Evolutionary conservation across 2,888 invertebrate species (phyloP).

Genomic region (Nemoura dubitans): DNA sequence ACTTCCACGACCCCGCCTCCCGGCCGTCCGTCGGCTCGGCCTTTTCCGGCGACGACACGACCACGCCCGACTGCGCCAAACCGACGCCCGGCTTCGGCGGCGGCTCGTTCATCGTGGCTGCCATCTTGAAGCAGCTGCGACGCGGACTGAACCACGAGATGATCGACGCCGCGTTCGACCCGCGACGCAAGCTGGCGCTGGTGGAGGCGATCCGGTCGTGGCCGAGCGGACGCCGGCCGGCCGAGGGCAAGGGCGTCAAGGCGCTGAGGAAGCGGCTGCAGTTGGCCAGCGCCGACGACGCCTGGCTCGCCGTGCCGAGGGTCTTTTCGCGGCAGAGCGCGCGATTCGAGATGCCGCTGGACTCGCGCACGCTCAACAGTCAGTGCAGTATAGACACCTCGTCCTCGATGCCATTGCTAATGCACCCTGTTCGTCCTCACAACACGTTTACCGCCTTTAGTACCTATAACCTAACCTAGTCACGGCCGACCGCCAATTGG

Average conservation of each 20-base stretch:
- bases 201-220: conserved; percentile 73
- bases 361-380: conserved; percentile 66
- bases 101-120: conserved; percentile 66
- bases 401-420: conserved; percentile 46
- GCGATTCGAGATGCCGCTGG: conserved; percentile 79
- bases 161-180: conserved; percentile 75
- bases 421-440: too few relatives aligned
- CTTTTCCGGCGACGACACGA: conserved; percentile 56
- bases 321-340: conserved; percentile 79
- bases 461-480: too few relatives aligned
- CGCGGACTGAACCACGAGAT: conserved; percentile 74
- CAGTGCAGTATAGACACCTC: conserved; percentile 47
- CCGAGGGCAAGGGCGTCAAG: conserved; percentile 51
- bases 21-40: conserved; percentile 68
- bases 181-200: conserved; percentile 63
- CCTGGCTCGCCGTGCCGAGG: conserved; percentile 74
- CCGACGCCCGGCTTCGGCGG: conserved; percentile 25
- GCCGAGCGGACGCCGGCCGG: conserved; percentile 53
- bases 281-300: conserved; percentile 64
- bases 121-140: conserved; percentile 71
- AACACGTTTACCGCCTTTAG: too few relatives aligned
- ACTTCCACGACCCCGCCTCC: conserved; percentile 74
- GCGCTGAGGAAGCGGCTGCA: conserved; percentile 62
- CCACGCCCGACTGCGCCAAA: neutral
- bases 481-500: too few relatives aligned